phyloP scores from a whole-genome alignment of 2,797 vertebrate genomes.

The Danio aesculapii region DNA sequence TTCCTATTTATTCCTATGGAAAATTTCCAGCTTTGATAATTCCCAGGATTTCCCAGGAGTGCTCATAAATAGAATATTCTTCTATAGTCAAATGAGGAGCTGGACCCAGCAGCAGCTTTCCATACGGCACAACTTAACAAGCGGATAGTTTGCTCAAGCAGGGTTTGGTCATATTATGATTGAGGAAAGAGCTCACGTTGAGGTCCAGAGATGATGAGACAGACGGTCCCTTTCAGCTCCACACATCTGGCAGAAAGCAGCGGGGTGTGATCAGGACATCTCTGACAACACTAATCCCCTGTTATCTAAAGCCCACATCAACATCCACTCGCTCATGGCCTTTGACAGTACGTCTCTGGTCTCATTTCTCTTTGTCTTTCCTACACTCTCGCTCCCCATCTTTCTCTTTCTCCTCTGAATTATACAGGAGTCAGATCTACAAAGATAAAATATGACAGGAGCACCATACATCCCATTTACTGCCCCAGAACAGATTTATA shows the following conservation, averaged over 20 bases:
- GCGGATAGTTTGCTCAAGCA: no score
- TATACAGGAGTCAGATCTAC: conserved; percentile 19
- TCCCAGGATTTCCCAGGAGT: no score
- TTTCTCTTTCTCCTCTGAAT: conserved; percentile 2
- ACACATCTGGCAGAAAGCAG: conserved; percentile 24
- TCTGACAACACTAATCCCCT: conserved; percentile 37
- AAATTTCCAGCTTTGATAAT: no score
- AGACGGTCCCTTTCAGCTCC: neutral
- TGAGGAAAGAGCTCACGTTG: neutral
- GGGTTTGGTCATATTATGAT: neutral
- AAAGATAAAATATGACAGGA: conserved; percentile 26
- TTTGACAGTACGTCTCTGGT: conserved; percentile 26
- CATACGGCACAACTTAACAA: no score
- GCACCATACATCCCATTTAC: conserved; percentile 1
- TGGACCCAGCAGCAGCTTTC: no score
- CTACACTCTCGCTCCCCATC: neutral
- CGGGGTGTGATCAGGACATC: conserved; percentile 27
- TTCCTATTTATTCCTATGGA: no score
- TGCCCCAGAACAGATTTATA: no score
- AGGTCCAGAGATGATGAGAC: neutral
- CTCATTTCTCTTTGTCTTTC: conserved; percentile 1
- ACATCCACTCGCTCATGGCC: conserved; percentile 19
- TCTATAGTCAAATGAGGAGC: no score
- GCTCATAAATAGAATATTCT: no score
- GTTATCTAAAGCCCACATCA: conserved; percentile 29